Conservation (phyloP, 2,888 invertebrate species). For the Aromia moschata region DNA sequence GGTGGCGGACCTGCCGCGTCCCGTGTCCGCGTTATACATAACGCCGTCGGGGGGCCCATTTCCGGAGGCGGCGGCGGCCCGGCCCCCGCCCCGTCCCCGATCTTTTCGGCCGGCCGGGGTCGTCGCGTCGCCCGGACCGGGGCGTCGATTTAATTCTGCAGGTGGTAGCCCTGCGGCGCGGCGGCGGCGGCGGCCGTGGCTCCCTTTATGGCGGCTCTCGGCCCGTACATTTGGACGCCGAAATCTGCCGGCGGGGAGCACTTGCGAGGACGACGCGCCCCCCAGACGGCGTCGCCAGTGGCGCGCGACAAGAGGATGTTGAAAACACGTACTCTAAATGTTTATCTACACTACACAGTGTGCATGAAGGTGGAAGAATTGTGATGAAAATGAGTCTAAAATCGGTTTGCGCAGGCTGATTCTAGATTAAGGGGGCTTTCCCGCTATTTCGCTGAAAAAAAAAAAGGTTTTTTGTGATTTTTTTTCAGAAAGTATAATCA, state of each 20-base stretch:
- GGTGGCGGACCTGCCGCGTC: background rate
- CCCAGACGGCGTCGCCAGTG: slow-evolving; percentile 40
- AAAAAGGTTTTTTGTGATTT: too few relatives aligned
- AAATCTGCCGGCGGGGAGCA: slow-evolving; percentile 47
- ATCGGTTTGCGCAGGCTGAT: too few relatives aligned
- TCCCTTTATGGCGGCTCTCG: slow-evolving; percentile 41
- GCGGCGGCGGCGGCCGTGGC: too few relatives aligned
- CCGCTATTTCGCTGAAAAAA: too few relatives aligned
- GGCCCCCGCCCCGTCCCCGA: background rate
- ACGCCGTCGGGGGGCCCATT: background rate
- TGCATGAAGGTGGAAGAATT: too few relatives aligned
- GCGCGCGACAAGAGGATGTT: too few relatives aligned
- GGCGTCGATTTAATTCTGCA: slow-evolving; percentile 43
- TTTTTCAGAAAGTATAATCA: too few relatives aligned
- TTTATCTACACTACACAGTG: too few relatives aligned
- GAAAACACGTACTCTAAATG: too few relatives aligned
- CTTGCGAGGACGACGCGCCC: slow-evolving; percentile 41
- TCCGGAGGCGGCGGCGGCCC: background rate
- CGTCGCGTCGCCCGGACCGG: slow-evolving; percentile 28
- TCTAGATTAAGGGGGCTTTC: too few relatives aligned
- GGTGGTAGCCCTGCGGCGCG: slow-evolving; percentile 41
- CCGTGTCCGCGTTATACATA: background rate
- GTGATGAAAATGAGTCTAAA: too few relatives aligned
- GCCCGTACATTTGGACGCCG: slow-evolving; percentile 43
- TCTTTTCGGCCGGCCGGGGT: slow-evolving; percentile 10